Percentiles rank a stretch among this genome's conserved stretches.
Evolutionary conservation across 2,888 invertebrate species (phyloP).

Genomic region (Cordilura impudica): DNA sequence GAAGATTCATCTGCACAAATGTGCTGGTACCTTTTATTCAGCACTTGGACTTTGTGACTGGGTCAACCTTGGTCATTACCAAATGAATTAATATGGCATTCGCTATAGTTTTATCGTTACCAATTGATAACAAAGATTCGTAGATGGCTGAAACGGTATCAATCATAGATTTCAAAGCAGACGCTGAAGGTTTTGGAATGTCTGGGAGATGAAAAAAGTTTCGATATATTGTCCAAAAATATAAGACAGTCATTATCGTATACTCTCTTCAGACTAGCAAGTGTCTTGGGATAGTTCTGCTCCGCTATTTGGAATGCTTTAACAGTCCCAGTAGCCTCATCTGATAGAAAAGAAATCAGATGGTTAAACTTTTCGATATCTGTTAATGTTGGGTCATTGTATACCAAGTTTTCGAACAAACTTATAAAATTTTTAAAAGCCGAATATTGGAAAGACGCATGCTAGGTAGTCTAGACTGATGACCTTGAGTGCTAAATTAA

Average conservation of each 20-base stretch:
- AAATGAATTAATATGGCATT: conserved; percentile 56
- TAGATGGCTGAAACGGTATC: conserved; percentile 50
- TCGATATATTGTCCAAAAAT: too few species aligned
- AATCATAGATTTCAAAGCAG: conserved; percentile 38
- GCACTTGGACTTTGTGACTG: too few species aligned
- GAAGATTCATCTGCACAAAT: conserved; percentile 39
- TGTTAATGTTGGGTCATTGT: conserved; percentile 12
- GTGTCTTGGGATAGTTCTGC: too few species aligned
- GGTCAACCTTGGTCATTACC: too few species aligned
- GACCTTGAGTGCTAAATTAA: not conserved
- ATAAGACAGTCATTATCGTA: too few species aligned
- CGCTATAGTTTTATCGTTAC: conserved; percentile 46
- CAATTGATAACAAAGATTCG: conserved; percentile 49
- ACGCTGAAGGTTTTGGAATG: conserved; percentile 43
- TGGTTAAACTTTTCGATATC: conserved; percentile 37
- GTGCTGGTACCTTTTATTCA: conserved; percentile 38
- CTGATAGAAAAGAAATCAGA: too few species aligned
- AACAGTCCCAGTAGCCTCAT: conserved; percentile 12
- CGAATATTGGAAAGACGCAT: not conserved
- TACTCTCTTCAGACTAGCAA: too few species aligned
- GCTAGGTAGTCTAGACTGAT: too few species aligned
- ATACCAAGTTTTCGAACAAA: conserved; percentile 9
- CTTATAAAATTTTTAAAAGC: not conserved
- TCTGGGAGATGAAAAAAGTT: conserved; percentile 46
- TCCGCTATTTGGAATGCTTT: conserved; percentile 42